Conservation (phyloP, 2,797 vertebrate species). For the Spinus pinus region DNA sequence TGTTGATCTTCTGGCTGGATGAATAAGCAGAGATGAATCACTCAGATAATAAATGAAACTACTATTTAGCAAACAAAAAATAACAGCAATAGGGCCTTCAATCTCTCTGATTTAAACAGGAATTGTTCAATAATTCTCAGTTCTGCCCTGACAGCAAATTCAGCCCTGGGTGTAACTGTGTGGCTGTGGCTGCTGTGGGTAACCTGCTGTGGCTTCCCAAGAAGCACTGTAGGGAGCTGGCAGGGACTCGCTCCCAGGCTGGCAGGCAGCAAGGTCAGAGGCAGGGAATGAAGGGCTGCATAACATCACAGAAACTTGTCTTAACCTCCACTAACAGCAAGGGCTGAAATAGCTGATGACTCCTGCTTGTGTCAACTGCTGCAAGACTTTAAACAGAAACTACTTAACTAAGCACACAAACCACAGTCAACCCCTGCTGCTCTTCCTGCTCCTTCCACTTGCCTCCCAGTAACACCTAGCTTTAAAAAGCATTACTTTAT, state of each 20-base stretch:
- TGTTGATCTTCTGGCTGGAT: background rate
- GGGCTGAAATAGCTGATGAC: slow-evolving; percentile 26
- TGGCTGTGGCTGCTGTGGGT: too few relatives aligned
- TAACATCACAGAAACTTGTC: background rate
- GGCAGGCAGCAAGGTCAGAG: background rate
- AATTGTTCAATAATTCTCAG: background rate
- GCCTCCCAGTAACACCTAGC: background rate
- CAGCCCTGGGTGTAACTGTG: background rate
- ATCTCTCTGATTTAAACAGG: background rate
- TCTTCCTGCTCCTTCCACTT: background rate
- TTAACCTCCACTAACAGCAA: slow-evolving; percentile 5
- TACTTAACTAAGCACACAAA: background rate
- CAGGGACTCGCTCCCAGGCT: background rate
- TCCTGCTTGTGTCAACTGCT: background rate
- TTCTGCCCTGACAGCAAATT: background rate
- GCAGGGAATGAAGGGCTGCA: background rate
- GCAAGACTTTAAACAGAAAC: slow-evolving; percentile 11
- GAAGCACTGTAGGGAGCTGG: rapidly evolving
- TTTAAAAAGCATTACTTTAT: background rate
- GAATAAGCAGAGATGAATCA: slow-evolving; percentile 22
- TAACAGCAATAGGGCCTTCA: background rate
- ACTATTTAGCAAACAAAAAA: background rate
- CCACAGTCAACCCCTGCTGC: background rate
- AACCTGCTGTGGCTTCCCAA: rapidly evolving
- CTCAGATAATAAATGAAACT: background rate